Conservation (phyloP, 1,140 invertebrate species). For the Chlorops oryzae region DNA sequence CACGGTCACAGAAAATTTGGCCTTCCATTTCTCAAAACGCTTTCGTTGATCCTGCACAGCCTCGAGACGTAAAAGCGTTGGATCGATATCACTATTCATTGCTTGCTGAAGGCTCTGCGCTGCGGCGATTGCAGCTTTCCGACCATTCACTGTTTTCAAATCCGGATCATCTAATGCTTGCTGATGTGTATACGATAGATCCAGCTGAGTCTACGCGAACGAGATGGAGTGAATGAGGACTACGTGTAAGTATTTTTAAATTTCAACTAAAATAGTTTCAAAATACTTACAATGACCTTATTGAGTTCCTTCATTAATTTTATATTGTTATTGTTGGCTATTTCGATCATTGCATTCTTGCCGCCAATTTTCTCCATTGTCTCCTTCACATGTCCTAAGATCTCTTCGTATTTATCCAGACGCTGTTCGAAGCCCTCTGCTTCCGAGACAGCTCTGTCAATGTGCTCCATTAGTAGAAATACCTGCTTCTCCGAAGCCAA, state of each 20-base stretch:
- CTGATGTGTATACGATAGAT: constrained; percentile 66
- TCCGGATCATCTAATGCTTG: constrained; percentile 68
- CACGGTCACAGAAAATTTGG: constrained; percentile 77
- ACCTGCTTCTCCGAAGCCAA: constrained; percentile 71
- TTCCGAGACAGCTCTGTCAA: constrained; percentile 73
- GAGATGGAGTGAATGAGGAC: not conserved
- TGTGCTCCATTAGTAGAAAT: constrained; percentile 73
- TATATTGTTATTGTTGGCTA: constrained; percentile 78
- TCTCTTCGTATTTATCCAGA: constrained; percentile 70
- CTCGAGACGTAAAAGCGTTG: constrained; percentile 60
- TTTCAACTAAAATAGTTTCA: constrained; percentile 8
- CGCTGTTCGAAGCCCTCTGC: constrained; percentile 69
- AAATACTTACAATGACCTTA: constrained; percentile 66
- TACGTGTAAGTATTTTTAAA: not conserved
- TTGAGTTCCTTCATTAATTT: constrained; percentile 73
- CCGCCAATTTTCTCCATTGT: constrained; percentile 87
- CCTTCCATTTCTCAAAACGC: constrained; percentile 74
- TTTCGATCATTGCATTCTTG: constrained; percentile 83
- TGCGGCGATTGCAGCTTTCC: constrained; percentile 70
- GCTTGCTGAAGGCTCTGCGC: constrained; percentile 73
- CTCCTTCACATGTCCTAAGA: constrained; percentile 72
- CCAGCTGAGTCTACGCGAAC: constrained; percentile 58
- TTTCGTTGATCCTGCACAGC: constrained; percentile 86
- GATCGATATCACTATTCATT: constrained; percentile 64
- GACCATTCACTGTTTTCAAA: constrained; percentile 64